Evolutionary conservation across 2,113 vertebrate genomes (phyloP).

Genomic region (Sus scrofa): T2T-Sscrofa CM000812.6:266607001-266607500

Average conservation of each 20-base stretch:
- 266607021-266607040: slow-evolving; percentile 93
- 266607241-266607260: fast-evolving
- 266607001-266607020: slow-evolving; percentile 86
- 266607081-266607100: slow-evolving; percentile 95
- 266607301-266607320: not conserved
- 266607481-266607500: not conserved
- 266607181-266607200: not conserved
- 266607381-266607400: not conserved
- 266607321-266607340: not conserved
- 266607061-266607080: slow-evolving; percentile 91
- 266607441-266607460: not conserved
- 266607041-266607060: slow-evolving; percentile 92
- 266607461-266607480: not conserved
- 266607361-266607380: not conserved
- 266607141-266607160: slow-evolving; percentile 79
- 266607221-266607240: fast-evolving
- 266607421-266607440: not conserved
- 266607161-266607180: slow-evolving; percentile 72
- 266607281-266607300: not conserved
- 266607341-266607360: slow-evolving; percentile 5
- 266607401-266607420: not conserved
- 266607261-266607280: not conserved
- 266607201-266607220: not conserved
- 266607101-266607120: slow-evolving; percentile 88
- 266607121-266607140: slow-evolving; percentile 66